Base-by-base conservation (phyloP, 1,140 invertebrate species). In the Hylaeus anthracinus region DNA sequence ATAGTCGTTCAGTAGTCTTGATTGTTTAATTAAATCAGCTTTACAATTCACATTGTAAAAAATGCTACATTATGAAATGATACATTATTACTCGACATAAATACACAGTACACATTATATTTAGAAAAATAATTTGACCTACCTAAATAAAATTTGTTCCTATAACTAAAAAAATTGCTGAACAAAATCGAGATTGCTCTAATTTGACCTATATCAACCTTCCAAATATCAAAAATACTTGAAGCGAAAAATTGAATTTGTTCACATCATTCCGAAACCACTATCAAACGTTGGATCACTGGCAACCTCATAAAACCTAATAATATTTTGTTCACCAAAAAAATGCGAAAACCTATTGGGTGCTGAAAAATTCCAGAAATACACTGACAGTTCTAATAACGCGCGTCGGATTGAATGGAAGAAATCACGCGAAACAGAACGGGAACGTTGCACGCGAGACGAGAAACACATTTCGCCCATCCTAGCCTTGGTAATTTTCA, bases 371-470 rank as follows among this genome's bases (percentile, higher is more conserved):
- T 41, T 45, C 45, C 37, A 58, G 43, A 15, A 43, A 74, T 53
- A 51, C 37, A 53, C 58, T n/a, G 45, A 39, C 60, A 64, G 63
- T 74, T n/a, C 61, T 45, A 43, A 64, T 74, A 64, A 53, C 72
- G n/a, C 60, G 60, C 51, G 58, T 74, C 72, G 60, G 45, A 53
- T 8, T 3, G 72, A 64, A 64, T 61, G 72, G n/a, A 65, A 41
- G 72, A 53, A 74, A 74, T 74, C 72, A 65, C 48, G 72, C 14
- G 45, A 43, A 74, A 55, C 48, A 15, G 14, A 43, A 45, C 58
- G 43, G 45, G 10, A n/a, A 58, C 55, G 55, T 58, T 58, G 55
- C 55, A 58, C 10, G 4, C 60, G 72, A 73, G 60, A 63, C 37
- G 39, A 8, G 15, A 26, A 64, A 64, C 45, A 4, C 2, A 60